Evolutionary conservation across 2,113 vertebrate species (phyloP).

Genomic region (Pandion haliaetus): DNA sequence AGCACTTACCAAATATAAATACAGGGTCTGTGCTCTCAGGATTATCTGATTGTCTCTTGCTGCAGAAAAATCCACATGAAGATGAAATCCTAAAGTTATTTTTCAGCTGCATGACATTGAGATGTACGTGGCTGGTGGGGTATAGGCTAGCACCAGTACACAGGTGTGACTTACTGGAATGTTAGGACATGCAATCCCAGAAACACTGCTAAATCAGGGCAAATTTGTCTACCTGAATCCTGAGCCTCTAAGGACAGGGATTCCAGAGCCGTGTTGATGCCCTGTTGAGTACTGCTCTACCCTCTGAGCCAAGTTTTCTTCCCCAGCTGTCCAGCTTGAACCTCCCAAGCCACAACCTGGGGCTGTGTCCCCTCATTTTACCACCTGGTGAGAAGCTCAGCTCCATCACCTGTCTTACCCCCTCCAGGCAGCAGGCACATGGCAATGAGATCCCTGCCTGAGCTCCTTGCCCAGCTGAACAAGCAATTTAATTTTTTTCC

Average conservation of each 20-base stretch:
- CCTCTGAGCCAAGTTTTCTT: neutral
- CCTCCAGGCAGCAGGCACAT: neutral
- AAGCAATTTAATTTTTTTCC: neutral
- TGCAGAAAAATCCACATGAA: neutral
- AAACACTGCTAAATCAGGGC: neutral
- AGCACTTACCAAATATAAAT: constrained; percentile 24
- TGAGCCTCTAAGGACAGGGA: neutral
- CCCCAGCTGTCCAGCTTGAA: neutral
- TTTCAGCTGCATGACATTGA: neutral
- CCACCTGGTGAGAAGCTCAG: fast-evolving
- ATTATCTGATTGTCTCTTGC: neutral
- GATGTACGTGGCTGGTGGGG: neutral
- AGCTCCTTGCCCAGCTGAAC: neutral
- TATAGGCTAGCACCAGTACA: neutral
- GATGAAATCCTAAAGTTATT: neutral
- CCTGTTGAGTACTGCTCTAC: neutral
- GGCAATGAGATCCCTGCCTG: neutral
- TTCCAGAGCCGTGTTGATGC: fast-evolving
- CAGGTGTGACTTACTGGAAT: neutral
- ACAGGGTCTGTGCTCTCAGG: neutral
- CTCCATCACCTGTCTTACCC: neutral
- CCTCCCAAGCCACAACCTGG: neutral
- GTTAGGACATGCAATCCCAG: neutral
- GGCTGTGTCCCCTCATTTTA: neutral
- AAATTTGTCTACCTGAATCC: neutral